phyloP scores from a whole-genome alignment of 2,113 vertebrate genomes.

The Aramus guarauna region DNA sequence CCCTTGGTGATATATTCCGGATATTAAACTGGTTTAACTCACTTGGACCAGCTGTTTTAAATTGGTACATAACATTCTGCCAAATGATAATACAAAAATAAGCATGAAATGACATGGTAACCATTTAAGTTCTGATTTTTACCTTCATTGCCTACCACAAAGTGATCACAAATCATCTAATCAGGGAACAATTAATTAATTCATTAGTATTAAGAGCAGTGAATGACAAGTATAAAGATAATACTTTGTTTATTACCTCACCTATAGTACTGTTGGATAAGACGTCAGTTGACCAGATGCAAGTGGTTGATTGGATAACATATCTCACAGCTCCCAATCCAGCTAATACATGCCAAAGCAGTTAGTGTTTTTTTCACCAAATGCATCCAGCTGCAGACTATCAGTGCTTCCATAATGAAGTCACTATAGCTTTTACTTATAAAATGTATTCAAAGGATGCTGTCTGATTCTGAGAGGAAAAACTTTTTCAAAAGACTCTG shows the following conservation, averaged over 20 bases:
- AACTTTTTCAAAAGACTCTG: background rate
- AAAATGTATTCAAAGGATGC: background rate
- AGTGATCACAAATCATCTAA: background rate
- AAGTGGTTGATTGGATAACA: background rate
- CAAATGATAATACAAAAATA: slow-evolving; percentile 59
- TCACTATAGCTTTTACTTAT: background rate
- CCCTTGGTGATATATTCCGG: slow-evolving; percentile 69
- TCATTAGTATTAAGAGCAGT: background rate
- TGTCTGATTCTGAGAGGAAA: background rate
- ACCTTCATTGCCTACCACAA: background rate
- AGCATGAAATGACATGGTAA: background rate
- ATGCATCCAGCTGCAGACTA: background rate
- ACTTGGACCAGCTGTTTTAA: slow-evolving; percentile 70
- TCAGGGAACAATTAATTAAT: background rate
- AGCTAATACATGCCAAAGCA: background rate
- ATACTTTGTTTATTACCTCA: background rate
- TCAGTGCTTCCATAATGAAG: background rate
- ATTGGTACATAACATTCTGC: slow-evolving; percentile 54
- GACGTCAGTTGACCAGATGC: background rate
- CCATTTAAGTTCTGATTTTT: slow-evolving; percentile 15
- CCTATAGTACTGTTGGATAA: background rate
- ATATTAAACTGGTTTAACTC: slow-evolving; percentile 72
- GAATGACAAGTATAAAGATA: background rate
- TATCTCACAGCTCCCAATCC: background rate
- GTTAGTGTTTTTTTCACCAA: background rate